phyloP scores from a whole-genome alignment of 2,797 vertebrate genomes.

The Simalia tracyae region DNA sequence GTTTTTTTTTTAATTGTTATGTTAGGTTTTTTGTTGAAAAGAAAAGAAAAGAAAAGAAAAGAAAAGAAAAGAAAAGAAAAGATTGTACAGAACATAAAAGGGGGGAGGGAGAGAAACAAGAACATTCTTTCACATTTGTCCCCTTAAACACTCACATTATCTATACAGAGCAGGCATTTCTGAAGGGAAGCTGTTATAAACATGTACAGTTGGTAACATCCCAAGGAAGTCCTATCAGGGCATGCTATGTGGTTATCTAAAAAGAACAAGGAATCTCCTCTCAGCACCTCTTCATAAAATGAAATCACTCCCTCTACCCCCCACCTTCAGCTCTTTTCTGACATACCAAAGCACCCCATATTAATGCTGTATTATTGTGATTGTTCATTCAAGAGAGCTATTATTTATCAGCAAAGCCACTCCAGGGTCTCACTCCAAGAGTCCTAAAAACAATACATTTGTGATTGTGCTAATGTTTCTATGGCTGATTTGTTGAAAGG shows the following conservation, averaged over 20 bases:
- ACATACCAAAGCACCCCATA: conserved; percentile 46
- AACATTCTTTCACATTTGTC: not conserved
- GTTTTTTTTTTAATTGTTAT: not conserved
- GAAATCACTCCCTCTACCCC: conserved; percentile 43
- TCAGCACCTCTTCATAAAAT: conserved; percentile 59
- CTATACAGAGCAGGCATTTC: conserved; percentile 16
- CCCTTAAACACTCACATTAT: not conserved
- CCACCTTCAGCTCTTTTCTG: not conserved
- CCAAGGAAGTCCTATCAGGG: conserved; percentile 52
- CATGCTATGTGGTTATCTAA: conserved; percentile 49
- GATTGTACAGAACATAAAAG: not conserved
- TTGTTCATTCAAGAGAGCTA: conserved; percentile 61
- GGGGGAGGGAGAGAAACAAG: not conserved
- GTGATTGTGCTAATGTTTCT: conserved; percentile 59
- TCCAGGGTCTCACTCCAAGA: conserved; percentile 62
- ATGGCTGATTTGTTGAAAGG: conserved; percentile 62
- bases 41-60: not conserved
- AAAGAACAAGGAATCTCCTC: conserved; percentile 50
- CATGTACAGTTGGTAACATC: conserved; percentile 39
- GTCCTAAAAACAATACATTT: conserved; percentile 69
- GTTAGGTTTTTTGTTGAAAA: not conserved
- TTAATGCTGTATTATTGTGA: conserved; percentile 61
- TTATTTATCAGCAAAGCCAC: conserved; percentile 63
- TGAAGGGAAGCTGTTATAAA: conserved; percentile 21
- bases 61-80: not conserved